These are phyloP conservation scores for Enteromius mattozi DNA, from an alignment of 2,797 vertebrate genomes.

Conservation along the genomic window DNA sequence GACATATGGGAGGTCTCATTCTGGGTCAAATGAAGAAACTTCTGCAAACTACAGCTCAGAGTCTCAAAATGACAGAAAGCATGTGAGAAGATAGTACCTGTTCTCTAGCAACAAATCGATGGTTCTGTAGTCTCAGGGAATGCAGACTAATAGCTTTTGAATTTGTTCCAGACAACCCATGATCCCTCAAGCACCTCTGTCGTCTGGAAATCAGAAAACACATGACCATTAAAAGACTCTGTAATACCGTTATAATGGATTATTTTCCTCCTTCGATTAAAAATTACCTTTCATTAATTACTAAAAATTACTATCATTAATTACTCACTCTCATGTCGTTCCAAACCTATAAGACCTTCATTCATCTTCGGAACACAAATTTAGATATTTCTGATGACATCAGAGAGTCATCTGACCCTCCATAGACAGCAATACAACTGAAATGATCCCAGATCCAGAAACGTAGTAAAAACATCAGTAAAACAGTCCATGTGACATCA, in stretches of 20 bases:
- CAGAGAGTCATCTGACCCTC: too few relatives aligned
- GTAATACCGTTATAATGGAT: constrained; percentile 73
- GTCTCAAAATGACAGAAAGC: constrained; percentile 17
- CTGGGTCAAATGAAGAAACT: constrained; percentile 3
- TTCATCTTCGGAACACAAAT: too few relatives aligned
- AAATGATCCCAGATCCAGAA: too few relatives aligned
- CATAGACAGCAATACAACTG: too few relatives aligned
- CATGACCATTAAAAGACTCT: constrained; percentile 79
- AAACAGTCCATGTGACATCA: too few relatives aligned
- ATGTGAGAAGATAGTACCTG: not conserved
- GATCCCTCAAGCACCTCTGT: constrained; percentile 83
- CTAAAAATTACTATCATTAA: too few relatives aligned
- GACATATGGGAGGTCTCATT: not conserved
- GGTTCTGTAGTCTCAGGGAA: not conserved
- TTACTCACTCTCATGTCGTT: too few relatives aligned
- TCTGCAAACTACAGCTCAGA: not conserved
- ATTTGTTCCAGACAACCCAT: constrained; percentile 80
- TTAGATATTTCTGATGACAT: too few relatives aligned
- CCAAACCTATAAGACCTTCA: too few relatives aligned
- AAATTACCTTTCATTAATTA: too few relatives aligned
- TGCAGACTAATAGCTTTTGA: not conserved
- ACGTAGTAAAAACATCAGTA: too few relatives aligned
- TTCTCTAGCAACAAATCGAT: not conserved
- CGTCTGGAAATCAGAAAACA: constrained; percentile 81
- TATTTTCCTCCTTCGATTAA: constrained; percentile 80